Conservation (phyloP, 2,888 invertebrate species). For the Lasioglossum morio region DNA sequence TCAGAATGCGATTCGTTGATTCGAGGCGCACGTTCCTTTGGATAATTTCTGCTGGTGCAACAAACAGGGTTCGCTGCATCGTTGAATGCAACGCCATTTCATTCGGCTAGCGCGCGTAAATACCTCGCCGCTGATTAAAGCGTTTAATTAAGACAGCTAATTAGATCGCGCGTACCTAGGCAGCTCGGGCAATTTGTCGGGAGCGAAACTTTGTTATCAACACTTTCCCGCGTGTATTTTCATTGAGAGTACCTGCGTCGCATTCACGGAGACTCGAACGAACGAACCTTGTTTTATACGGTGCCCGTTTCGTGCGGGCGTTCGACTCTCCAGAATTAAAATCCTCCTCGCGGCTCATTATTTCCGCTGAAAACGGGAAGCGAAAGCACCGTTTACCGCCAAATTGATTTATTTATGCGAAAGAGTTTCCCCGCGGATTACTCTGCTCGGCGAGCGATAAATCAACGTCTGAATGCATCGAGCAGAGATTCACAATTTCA, state of each 20-base stretch:
- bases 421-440: background rate
- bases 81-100: background rate
- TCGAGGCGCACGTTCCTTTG: background rate
- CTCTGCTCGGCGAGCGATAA: background rate
- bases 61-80: background rate
- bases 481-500: background rate
- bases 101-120: background rate
- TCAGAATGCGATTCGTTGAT: background rate
- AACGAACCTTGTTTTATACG: background rate
- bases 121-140: background rate
- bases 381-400: background rate
- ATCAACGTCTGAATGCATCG: background rate
- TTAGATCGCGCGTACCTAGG: background rate
- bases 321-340: constrained; percentile 1
- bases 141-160: background rate
- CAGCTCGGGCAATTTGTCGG: background rate
- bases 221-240: background rate
- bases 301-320: background rate
- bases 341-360: background rate
- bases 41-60: background rate
- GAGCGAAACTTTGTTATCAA: background rate
- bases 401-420: background rate
- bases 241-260: background rate
- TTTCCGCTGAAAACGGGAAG: background rate
- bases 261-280: background rate